Conservation (phyloP, 2,797 vertebrate species). For the Mormyrus hasselquistii region DNA sequence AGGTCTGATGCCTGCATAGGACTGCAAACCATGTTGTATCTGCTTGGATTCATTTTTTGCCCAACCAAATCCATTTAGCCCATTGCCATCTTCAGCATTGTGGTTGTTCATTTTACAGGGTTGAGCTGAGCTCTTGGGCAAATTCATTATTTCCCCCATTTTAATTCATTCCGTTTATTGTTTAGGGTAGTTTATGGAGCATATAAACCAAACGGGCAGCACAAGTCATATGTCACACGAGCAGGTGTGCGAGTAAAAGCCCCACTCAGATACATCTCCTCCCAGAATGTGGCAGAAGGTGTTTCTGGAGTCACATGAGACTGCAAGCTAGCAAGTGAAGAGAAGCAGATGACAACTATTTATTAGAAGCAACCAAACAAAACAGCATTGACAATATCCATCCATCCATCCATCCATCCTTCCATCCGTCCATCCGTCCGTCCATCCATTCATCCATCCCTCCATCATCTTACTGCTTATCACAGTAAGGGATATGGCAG, state of each 20-base stretch:
- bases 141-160: not conserved
- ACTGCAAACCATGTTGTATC: not conserved
- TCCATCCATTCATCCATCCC: too few relatives aligned
- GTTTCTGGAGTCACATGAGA: not conserved
- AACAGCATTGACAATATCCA: not conserved
- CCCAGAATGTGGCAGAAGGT: not conserved
- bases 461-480: not conserved
- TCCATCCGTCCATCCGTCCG: too few relatives aligned
- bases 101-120: not conserved
- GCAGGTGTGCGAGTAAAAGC: not conserved
- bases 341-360: not conserved
- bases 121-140: not conserved
- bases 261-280: not conserved
- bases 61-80: not conserved
- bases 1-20: not conserved
- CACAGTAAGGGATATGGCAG: not conserved
- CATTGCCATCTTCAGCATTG: not conserved
- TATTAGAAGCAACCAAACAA: not conserved
- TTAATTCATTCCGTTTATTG: not conserved
- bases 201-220: not conserved
- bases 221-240: not conserved
- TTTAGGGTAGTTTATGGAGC: not conserved
- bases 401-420: too few relatives aligned
- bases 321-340: not conserved
- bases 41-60: not conserved